These are phyloP conservation scores for Drosophila suzukii DNA, from an alignment of 1,140 invertebrate species.

Conservation along the genomic window DNA sequence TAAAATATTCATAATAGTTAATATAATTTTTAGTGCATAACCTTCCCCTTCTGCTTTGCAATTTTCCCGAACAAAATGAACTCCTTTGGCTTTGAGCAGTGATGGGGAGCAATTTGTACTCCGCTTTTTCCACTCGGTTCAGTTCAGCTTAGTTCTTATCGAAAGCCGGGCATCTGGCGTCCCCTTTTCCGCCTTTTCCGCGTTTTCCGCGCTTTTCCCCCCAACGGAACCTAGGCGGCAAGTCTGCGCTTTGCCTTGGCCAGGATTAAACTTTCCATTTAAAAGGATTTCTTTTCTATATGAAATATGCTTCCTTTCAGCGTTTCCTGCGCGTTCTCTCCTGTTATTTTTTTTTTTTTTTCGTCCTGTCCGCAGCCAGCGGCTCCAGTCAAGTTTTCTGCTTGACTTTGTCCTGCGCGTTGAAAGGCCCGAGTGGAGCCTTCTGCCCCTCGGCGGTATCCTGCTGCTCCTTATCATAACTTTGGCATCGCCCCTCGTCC, in stretches of 20 bases:
- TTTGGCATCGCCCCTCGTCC: slow-evolving; percentile 58
- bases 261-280: slow-evolving; percentile 77
- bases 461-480: slow-evolving; percentile 78
- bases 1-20: neutral
- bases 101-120: slow-evolving; percentile 63
- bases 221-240: slow-evolving; percentile 36
- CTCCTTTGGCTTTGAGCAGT: slow-evolving; percentile 35
- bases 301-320: slow-evolving; percentile 80
- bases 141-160: slow-evolving; percentile 55
- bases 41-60: neutral
- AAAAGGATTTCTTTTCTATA: slow-evolving; percentile 78
- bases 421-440: slow-evolving; percentile 48
- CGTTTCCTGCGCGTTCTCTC: slow-evolving; percentile 51
- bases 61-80: slow-evolving; percentile 47
- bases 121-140: slow-evolving; percentile 32
- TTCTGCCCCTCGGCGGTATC: slow-evolving; percentile 21
- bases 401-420: slow-evolving; percentile 72
- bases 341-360: slow-evolving; percentile 6
- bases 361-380: slow-evolving; percentile 25
- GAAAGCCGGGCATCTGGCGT: slow-evolving; percentile 62
- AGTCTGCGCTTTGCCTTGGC: slow-evolving; percentile 44
- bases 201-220: slow-evolving; percentile 5
- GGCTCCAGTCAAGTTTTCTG: slow-evolving; percentile 72
- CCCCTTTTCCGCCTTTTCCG: slow-evolving; percentile 14
- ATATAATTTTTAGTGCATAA: slow-evolving; percentile 12